These are phyloP conservation scores for Hestina assimilis DNA, from an alignment of 1,140 invertebrate species.

Conservation along the genomic window DNA sequence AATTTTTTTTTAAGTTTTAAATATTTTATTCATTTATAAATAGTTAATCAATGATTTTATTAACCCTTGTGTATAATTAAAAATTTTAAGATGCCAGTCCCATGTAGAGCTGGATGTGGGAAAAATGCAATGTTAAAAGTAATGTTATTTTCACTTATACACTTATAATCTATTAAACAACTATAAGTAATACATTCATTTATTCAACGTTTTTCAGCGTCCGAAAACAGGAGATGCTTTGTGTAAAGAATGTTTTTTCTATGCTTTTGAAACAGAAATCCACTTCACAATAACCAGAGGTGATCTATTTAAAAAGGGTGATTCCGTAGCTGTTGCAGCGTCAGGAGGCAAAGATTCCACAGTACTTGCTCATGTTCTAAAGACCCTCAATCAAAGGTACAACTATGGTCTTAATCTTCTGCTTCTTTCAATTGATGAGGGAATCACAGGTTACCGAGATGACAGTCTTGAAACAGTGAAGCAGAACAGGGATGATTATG, in stretches of 20 bases:
- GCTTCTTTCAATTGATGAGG: conserved; percentile 98
- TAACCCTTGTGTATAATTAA: neutral
- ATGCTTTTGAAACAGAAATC: conserved; percentile 97
- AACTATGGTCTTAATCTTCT: conserved; percentile 95
- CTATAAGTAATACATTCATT: no score
- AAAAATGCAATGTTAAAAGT: conserved; percentile 86
- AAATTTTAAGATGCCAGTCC: conserved; percentile 78
- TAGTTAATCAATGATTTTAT: neutral
- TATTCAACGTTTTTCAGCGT: no score
- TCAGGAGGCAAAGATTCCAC: conserved; percentile 99
- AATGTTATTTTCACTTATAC: conserved; percentile 25
- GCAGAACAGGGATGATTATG: conserved; percentile 95
- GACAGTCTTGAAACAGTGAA: conserved; percentile 99
- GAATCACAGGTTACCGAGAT: conserved; percentile 98
- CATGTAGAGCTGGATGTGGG: conserved; percentile 84
- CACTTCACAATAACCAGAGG: conserved; percentile 94
- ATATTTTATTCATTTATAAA: neutral
- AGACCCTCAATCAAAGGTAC: conserved; percentile 94
- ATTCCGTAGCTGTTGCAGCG: conserved; percentile 96
- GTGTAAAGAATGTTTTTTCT: conserved; percentile 97
- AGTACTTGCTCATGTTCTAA: conserved; percentile 95
- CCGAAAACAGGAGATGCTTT: conserved; percentile 94
- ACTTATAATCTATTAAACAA: neutral
- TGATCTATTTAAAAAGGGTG: conserved; percentile 91
- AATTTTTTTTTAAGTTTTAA: no score